Percentiles rank a stretch among this genome's conserved stretches.
These are phyloP conservation scores for Belonocnema kinseyi DNA, from an alignment of 1,140 invertebrate species.

Conservation along the genomic window DNA sequence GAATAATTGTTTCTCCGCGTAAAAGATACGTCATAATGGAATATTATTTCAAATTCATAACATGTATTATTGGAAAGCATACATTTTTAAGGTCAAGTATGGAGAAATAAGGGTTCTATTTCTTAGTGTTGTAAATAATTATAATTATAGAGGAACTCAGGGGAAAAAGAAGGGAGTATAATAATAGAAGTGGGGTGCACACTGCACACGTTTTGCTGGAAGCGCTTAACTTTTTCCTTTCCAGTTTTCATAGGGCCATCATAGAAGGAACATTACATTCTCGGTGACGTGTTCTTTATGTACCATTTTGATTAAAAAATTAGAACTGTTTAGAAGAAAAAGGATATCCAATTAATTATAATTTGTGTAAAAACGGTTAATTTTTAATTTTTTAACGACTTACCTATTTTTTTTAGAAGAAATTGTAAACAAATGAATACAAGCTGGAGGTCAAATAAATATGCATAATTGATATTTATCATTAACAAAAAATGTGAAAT, in stretches of 20 bases:
- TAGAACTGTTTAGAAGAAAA: too few relatives aligned
- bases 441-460: too few relatives aligned
- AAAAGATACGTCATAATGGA: background rate
- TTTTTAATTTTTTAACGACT: too few relatives aligned
- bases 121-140: background rate
- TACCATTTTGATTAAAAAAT: background rate
- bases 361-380: too few relatives aligned
- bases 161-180: constrained; percentile 7
- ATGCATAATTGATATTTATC: too few relatives aligned
- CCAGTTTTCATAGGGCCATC: constrained; percentile 21
- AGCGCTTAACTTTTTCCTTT: constrained; percentile 13
- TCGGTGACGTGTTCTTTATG: background rate
- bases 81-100: constrained; percentile 1
- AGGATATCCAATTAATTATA: too few relatives aligned
- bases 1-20: too few relatives aligned
- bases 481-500: background rate
- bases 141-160: background rate
- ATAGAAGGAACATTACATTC: constrained; percentile 4
- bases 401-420: too few relatives aligned
- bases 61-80: background rate
- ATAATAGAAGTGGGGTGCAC: constrained; percentile 15
- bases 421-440: too few relatives aligned
- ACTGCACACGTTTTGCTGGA: background rate
- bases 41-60: background rate
- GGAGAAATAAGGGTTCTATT: constrained; percentile 3